Evolutionary conservation across 2,797 vertebrate species (phyloP).

Genomic region (Ceryle rudis): DNA sequence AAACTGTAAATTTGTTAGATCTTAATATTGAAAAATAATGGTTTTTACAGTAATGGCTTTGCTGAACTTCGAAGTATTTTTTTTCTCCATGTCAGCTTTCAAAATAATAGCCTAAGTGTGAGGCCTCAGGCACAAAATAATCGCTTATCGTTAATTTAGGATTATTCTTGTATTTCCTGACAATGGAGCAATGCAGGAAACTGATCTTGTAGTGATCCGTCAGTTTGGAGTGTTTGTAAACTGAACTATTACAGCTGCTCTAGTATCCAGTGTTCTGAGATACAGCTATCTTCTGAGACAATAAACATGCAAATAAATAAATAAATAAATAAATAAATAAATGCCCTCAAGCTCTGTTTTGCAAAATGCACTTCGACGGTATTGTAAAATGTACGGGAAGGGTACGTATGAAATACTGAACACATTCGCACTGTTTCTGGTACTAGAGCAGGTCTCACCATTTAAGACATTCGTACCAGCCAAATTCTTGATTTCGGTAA

Average conservation of each 20-base stretch:
- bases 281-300: not conserved
- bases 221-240: not conserved
- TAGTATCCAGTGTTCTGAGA: not conserved
- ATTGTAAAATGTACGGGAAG: not conserved
- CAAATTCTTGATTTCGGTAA: not conserved
- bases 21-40: not conserved
- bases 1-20: too few relatives aligned
- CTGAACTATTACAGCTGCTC: not conserved
- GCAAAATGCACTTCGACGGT: not conserved
- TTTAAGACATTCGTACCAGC: not conserved
- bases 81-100: not conserved
- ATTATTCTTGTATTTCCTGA: not conserved
- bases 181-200: not conserved
- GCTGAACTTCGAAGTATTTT: not conserved
- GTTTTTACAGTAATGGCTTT: not conserved
- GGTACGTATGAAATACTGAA: not conserved
- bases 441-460: not conserved
- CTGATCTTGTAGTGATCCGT: not conserved
- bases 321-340: not conserved
- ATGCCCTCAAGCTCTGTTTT: not conserved
- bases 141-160: not conserved
- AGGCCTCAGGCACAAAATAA: not conserved
- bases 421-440: not conserved
- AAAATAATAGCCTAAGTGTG: not conserved
- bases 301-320: too few relatives aligned